These are phyloP conservation scores for Plecturocebus donacophilus DNA, from an alignment of 2,113 vertebrate species.

Conservation along the genomic window DNA sequence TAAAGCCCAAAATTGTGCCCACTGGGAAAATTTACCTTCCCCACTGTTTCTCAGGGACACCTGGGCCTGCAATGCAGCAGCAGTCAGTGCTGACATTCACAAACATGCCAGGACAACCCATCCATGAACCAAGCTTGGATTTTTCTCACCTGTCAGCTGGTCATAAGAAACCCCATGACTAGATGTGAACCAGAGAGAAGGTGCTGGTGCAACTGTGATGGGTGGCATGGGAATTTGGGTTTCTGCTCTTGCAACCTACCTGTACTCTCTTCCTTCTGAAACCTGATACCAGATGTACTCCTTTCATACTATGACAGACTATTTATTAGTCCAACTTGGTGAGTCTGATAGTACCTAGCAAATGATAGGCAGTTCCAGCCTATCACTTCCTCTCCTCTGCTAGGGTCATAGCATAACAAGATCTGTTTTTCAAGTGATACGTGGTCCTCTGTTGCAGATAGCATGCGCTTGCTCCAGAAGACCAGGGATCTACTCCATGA, in stretches of 20 bases:
- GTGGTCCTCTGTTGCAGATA: not conserved
- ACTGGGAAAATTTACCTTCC: not conserved
- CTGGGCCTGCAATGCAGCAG: not conserved
- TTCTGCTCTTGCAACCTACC: not conserved
- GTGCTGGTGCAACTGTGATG: not conserved
- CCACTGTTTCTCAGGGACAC: not conserved
- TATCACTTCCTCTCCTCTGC: not conserved
- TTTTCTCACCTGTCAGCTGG: not conserved
- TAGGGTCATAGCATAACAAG: not conserved
- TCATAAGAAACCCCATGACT: not conserved
- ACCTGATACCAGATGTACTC: not conserved
- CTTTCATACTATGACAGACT: not conserved
- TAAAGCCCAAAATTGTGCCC: not conserved
- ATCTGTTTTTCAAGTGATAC: not conserved
- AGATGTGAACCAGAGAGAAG: not conserved
- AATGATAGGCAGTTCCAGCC: not conserved
- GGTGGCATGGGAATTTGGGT: not conserved
- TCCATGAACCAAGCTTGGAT: not conserved
- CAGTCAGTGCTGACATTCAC: not conserved
- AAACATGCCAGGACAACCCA: not conserved
- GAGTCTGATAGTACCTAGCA: not conserved
- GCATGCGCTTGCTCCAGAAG: not conserved
- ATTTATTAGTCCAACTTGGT: not conserved
- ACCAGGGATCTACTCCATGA: not conserved
- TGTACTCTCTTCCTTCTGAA: not conserved